These are phyloP conservation scores for Hoplias malabaricus DNA, from an alignment of 2,113 vertebrate species.

Conservation along the genomic window DNA sequence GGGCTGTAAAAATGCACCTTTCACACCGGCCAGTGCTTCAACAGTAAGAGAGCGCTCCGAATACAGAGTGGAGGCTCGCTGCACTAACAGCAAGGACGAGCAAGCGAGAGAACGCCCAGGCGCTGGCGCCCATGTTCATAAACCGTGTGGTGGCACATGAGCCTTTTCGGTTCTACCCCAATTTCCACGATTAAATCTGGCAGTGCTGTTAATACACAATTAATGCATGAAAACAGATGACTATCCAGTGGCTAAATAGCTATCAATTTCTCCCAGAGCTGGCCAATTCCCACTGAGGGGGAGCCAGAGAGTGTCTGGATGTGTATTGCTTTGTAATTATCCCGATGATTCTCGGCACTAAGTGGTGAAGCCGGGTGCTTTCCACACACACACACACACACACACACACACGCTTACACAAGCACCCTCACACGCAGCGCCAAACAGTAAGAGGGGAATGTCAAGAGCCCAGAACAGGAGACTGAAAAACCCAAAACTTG, in stretches of 20 bases:
- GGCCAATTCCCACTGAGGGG: conserved; percentile 69
- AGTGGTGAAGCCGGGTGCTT: conserved; percentile 57
- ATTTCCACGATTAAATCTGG: conserved; percentile 75
- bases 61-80: conserved; percentile 67
- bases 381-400: conserved; percentile 37
- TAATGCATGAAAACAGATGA: conserved; percentile 78
- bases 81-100: conserved; percentile 66
- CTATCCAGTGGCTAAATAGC: conserved; percentile 75
- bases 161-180: conserved; percentile 65
- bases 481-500: conserved; percentile 1
- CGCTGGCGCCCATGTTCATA: not conserved
- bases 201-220: conserved; percentile 77
- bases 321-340: conserved; percentile 75
- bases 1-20: conserved; percentile 76
- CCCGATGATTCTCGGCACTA: conserved; percentile 67
- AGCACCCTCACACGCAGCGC: not conserved
- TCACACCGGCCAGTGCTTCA: conserved; percentile 68
- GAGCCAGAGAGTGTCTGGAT: conserved; percentile 69
- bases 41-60: conserved; percentile 64
- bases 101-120: conserved; percentile 52
- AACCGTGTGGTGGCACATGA: not conserved
- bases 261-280: conserved; percentile 75
- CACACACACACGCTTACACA: conserved; percentile 26
- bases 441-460: conserved; percentile 4
- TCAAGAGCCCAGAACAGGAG: conserved; percentile 30